A percentile compares a stretch with the other conserved stretches of the same genome.
These are phyloP conservation scores for Polydesmus complanatus DNA, from an alignment of 2,888 invertebrate species.

Conservation along the genomic window DNA sequence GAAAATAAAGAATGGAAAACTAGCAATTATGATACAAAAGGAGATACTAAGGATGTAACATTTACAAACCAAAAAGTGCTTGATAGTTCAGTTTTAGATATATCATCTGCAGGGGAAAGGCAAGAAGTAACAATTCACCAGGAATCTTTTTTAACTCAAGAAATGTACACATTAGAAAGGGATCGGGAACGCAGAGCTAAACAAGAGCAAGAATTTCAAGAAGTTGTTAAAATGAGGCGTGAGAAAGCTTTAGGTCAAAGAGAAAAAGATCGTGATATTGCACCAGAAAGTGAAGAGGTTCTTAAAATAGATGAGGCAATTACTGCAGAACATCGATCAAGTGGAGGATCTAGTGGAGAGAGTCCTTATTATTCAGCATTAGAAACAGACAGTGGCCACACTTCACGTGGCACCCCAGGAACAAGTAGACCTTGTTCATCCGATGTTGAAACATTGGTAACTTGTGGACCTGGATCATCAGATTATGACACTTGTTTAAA, in stretches of 20 bases:
- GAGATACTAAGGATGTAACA: neutral
- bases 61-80: neutral
- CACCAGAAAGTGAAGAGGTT: neutral
- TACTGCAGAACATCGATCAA: neutral
- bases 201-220: slow-evolving; percentile 15
- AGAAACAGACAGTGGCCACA: slow-evolving; percentile 39
- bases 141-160: neutral
- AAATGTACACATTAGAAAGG: slow-evolving; percentile 1
- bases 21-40: neutral
- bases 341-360: slow-evolving; percentile 59
- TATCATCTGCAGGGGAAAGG: neutral
- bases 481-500: slow-evolving; percentile 76
- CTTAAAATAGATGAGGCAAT: neutral
- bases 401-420: slow-evolving; percentile 23
- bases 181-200: slow-evolving; percentile 9
- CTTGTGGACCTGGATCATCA: slow-evolving; percentile 38
- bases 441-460: slow-evolving; percentile 61
- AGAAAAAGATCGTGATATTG: neutral
- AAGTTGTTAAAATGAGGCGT: slow-evolving; percentile 9
- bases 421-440: slow-evolving; percentile 69
- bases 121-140: neutral
- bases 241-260: slow-evolving; percentile 7
- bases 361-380: slow-evolving; percentile 81
- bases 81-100: neutral
- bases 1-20: slow-evolving; percentile 8